Evolutionary conservation across 2,797 vertebrate species (phyloP).

Genomic region (Chromis chromis): DNA sequence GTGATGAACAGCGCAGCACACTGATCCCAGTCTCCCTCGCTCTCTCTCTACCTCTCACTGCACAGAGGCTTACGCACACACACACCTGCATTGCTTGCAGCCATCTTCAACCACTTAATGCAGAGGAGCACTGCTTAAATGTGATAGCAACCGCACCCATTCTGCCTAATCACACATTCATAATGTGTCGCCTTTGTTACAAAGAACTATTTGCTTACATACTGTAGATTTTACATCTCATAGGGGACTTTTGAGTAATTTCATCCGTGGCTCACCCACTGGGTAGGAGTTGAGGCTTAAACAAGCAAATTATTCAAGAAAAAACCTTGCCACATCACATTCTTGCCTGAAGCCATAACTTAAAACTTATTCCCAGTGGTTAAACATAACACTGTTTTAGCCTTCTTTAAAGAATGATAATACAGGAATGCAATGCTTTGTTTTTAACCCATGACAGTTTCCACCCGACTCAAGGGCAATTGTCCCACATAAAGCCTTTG

Average conservation of each 20-base stretch:
- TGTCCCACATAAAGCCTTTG: slow-evolving; percentile 56
- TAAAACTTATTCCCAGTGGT: slow-evolving; percentile 56
- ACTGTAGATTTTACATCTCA: slow-evolving; percentile 73
- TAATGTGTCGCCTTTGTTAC: slow-evolving; percentile 72
- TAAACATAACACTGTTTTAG: slow-evolving; percentile 52
- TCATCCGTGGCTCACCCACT: slow-evolving; percentile 59
- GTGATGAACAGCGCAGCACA: slow-evolving; percentile 83
- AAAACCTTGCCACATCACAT: slow-evolving; percentile 67
- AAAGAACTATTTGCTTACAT: slow-evolving; percentile 70
- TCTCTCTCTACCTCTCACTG: slow-evolving; percentile 68
- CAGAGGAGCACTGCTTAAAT: slow-evolving; percentile 79
- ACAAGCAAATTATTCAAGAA: slow-evolving; percentile 76
- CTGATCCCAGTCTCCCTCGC: slow-evolving; percentile 73
- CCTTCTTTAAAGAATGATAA: slow-evolving; percentile 30
- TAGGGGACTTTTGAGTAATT: slow-evolving; percentile 72
- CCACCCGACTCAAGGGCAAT: slow-evolving; percentile 48
- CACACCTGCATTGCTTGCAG: slow-evolving; percentile 85
- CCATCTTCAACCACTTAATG: slow-evolving; percentile 82
- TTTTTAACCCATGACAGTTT: neutral
- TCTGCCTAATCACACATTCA: slow-evolving; percentile 76
- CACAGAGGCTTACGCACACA: slow-evolving; percentile 66
- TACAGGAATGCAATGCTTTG: slow-evolving; percentile 10
- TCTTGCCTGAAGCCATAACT: slow-evolving; percentile 60
- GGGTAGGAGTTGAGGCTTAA: slow-evolving; percentile 68
- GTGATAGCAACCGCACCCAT: slow-evolving; percentile 76